Conservation (phyloP, 2,797 vertebrate genomes). For the Pitangus sulphuratus region DNA sequence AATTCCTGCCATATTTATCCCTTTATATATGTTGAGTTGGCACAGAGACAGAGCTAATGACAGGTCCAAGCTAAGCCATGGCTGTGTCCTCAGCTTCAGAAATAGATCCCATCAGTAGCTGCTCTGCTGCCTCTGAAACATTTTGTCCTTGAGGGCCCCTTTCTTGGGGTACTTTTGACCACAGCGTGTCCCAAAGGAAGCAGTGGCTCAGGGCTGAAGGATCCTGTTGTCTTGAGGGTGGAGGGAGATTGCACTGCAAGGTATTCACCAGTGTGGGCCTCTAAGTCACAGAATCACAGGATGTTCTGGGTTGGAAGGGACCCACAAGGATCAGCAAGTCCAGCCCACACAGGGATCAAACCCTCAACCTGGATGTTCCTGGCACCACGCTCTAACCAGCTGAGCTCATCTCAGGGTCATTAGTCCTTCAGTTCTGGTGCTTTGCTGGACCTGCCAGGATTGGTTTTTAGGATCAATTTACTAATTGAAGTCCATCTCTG, state of each 20-base stretch:
- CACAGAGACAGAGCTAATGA: not conserved
- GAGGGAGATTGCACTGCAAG: not conserved
- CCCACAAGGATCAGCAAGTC: not conserved
- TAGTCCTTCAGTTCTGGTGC: not conserved
- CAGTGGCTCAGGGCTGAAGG: not conserved
- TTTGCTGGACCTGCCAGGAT: not conserved
- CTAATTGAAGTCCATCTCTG: not conserved
- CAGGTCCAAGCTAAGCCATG: not conserved
- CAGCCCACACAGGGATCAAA: not conserved
- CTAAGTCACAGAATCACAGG: not conserved
- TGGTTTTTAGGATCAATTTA: not conserved
- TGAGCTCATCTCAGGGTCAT: not conserved
- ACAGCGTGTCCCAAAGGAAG: not conserved
- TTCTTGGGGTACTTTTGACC: not conserved
- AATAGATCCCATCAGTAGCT: not conserved
- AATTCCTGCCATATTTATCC: not conserved
- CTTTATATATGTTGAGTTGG: not conserved
- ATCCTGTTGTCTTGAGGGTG: not conserved
- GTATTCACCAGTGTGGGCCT: rapidly evolving
- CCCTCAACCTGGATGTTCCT: not conserved
- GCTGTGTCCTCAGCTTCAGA: not conserved
- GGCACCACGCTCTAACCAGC: not conserved
- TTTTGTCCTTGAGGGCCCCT: not conserved
- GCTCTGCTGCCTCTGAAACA: not conserved
- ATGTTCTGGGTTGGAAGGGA: not conserved